Percentiles rank a stretch among this genome's conserved stretches.
Conservation (phyloP, 2,797 vertebrate genomes). For the Phataginus tricuspis region DNA sequence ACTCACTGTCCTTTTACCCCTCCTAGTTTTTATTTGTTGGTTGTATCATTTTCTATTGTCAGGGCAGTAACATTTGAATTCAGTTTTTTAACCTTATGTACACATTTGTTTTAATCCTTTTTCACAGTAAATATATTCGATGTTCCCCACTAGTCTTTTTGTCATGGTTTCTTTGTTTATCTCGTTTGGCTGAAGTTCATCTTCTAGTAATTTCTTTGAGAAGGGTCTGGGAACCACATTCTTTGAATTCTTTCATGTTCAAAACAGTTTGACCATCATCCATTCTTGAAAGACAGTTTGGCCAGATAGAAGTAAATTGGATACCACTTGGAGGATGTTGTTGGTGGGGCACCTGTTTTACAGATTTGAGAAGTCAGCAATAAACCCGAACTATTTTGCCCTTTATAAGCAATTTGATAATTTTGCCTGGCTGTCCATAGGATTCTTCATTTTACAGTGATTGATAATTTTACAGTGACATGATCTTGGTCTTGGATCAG, state of each 20-base stretch:
- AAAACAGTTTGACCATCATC: background rate
- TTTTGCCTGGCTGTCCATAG: background rate
- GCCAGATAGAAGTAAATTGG: background rate
- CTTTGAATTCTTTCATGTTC: background rate
- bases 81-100: background rate
- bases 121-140: background rate
- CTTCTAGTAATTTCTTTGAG: background rate
- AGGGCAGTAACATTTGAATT: background rate
- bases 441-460: constrained; percentile 14
- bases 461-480: background rate
- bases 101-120: background rate
- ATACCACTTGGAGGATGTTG: background rate
- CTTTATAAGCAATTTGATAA: background rate
- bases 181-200: constrained; percentile 10
- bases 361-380: background rate
- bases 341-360: background rate
- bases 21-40: background rate
- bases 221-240: background rate
- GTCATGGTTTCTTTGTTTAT: background rate
- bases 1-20: background rate
- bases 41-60: background rate
- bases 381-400: background rate
- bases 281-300: constrained; percentile 15
- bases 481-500: background rate
- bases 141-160: background rate